A percentile compares a stretch with the other conserved stretches of the same genome.
Evolutionary conservation across 2,797 vertebrate genomes (phyloP).

Genomic region (Brachymystax lenok): DNA sequence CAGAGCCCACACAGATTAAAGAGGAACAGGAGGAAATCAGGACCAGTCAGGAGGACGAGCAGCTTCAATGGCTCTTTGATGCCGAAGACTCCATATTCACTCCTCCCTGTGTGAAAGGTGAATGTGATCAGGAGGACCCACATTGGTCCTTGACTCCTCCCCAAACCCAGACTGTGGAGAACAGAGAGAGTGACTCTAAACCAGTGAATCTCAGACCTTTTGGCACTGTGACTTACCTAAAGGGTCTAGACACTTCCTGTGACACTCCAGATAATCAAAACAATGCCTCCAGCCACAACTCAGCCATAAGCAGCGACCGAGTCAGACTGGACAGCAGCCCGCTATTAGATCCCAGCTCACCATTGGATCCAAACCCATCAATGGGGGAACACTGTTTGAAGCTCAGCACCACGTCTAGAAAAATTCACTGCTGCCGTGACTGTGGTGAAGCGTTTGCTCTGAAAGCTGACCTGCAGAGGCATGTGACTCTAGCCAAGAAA

Average conservation of each 20-base stretch:
- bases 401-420: background rate
- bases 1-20: background rate
- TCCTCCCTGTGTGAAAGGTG: background rate
- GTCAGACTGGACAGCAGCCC: background rate
- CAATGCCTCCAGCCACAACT: background rate
- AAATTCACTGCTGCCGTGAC: background rate
- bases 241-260: background rate
- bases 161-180: conserved; percentile 3
- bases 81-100: background rate
- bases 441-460: background rate
- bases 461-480: background rate
- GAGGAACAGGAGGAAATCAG: background rate
- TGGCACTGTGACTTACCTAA: background rate
- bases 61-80: background rate
- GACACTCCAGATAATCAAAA: background rate
- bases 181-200: background rate
- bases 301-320: background rate
- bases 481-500: background rate
- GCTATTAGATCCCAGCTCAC: background rate
- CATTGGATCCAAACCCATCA: background rate
- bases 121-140: background rate
- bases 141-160: background rate
- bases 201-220: background rate
- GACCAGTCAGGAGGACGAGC: background rate
- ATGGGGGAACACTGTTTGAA: background rate